Conservation (phyloP, 2,113 vertebrate species). For the Semicossyphus pulcher region DNA sequence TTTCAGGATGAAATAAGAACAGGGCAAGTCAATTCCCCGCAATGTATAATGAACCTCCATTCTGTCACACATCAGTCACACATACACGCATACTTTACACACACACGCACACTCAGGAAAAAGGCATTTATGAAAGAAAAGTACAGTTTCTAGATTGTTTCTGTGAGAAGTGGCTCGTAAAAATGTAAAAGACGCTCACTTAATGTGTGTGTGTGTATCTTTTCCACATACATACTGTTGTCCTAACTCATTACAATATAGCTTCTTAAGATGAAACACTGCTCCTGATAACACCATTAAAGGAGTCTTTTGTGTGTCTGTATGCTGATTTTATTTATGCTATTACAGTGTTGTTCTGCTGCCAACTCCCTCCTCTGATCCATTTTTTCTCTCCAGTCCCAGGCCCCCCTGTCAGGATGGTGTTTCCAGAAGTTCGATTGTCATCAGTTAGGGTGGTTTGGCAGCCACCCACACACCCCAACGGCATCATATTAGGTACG, state of each 20-base stretch:
- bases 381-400: conserved; percentile 86
- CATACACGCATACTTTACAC: conserved; percentile 26
- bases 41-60: conserved; percentile 69
- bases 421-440: conserved; percentile 94
- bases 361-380: conserved; percentile 36
- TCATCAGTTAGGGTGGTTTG: conserved; percentile 91
- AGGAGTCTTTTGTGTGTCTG: conserved; percentile 6
- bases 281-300: conserved; percentile 17
- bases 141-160: conserved; percentile 62
- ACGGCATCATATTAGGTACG: conserved; percentile 94
- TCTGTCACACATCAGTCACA: conserved; percentile 43
- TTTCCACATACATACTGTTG: background rate
- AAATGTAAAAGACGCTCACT: conserved; percentile 46
- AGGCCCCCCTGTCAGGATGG: conserved; percentile 89
- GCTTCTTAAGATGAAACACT: conserved; percentile 23
- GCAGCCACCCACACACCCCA: conserved; percentile 92
- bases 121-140: conserved; percentile 69
- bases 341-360: conserved; percentile 35
- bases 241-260: conserved; percentile 20
- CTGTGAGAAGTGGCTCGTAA: conserved; percentile 56
- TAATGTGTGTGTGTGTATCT: background rate
- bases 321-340: conserved; percentile 15
- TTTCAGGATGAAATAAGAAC: conserved; percentile 73
- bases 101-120: conserved; percentile 19
- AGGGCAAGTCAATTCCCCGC: conserved; percentile 69